Base-by-base conservation (phyloP, 2,888 invertebrate genomes). In the Antheraea assamensis region DNA sequence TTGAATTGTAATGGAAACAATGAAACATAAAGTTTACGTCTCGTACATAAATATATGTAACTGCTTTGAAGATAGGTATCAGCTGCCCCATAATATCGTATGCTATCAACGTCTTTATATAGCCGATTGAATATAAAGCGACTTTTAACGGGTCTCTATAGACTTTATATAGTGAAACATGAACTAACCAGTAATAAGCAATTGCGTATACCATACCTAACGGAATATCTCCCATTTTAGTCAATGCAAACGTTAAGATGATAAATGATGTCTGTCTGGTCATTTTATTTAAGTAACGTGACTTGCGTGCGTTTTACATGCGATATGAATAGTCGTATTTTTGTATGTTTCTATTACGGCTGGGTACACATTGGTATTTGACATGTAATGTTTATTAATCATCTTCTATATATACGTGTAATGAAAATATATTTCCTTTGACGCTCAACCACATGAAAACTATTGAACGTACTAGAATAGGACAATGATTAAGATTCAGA, bases 171-270 rank as follows among this genome's bases (percentile, higher is more conserved):
- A n/a, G 35, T 35, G 13, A 35, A 68, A 68, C 24, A 70, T 47
- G 70, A 42, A 13, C 42, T 58, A 35, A 35, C 0, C 47, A 47
- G 13, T 47, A 70, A 70, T 55, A 73, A 42, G 70, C 70, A 70
- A 58, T 35, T 70, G 70, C 10, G 55, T 55, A 55, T 73, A 70
- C 24, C 27, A 74, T 72, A 68, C 64, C 72, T 80, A 82, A 82
- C 82, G 82, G 73, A 78, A 64, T 76, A 58, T 71, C 74, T 74
- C 73, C 71, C 17, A 30, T 81, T 77, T 74, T 71, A 76, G 77
- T 47, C 47, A 71, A 52, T 42, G 68, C 70, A 70, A 73, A 72
- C 70, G 75, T 64, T 73, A 27, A 70, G 66, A 75, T 75, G 73
- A 71, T 74, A 66, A 78, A 77, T 75, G 31, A 61, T 49, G 47